Percentiles rank a stretch among this genome's conserved stretches.
Evolutionary conservation across 2,113 vertebrate species (phyloP).

Genomic region (Hippotragus niger): DNA sequence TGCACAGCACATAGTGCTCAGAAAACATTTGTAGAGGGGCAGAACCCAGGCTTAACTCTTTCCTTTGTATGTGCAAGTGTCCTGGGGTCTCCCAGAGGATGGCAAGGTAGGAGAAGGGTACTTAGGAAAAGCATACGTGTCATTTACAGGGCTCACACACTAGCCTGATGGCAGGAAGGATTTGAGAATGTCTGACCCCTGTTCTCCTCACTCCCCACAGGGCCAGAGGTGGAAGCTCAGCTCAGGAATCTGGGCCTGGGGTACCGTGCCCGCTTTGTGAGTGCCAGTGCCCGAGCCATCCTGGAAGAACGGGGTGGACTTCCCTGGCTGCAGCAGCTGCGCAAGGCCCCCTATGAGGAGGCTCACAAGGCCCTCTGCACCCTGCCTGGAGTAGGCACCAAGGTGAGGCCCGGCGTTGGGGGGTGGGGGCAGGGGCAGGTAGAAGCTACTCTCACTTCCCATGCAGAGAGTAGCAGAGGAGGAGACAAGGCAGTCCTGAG

Average conservation of each 20-base stretch:
- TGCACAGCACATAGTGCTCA: neutral
- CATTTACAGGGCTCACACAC: neutral
- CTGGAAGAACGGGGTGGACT: slow-evolving; percentile 78
- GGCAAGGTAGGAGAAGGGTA: neutral
- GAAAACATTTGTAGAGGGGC: neutral
- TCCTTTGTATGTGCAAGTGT: neutral
- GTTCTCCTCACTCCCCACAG: slow-evolving; percentile 68
- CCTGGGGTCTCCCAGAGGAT: neutral
- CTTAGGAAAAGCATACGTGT: neutral
- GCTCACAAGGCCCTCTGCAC: slow-evolving; percentile 86
- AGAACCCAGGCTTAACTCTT: neutral
- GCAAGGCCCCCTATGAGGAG: slow-evolving; percentile 81
- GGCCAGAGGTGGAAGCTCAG: slow-evolving; percentile 80
- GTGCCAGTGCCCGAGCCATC: slow-evolving; percentile 86
- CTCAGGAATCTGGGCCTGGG: slow-evolving; percentile 93
- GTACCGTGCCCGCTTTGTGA: slow-evolving; percentile 92
- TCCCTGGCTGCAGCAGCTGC: slow-evolving; percentile 87
- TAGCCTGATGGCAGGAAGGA: neutral
- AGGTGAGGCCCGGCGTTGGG: slow-evolving; percentile 79
- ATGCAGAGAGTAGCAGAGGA: neutral
- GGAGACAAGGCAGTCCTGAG: neutral
- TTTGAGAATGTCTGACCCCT: neutral
- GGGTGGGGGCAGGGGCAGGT: neutral
- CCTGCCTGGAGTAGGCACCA: slow-evolving; percentile 92
- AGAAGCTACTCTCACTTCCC: neutral